Base-by-base conservation (phyloP, 2,113 vertebrate genomes). In the Phylloscopus trochiloides region DNA sequence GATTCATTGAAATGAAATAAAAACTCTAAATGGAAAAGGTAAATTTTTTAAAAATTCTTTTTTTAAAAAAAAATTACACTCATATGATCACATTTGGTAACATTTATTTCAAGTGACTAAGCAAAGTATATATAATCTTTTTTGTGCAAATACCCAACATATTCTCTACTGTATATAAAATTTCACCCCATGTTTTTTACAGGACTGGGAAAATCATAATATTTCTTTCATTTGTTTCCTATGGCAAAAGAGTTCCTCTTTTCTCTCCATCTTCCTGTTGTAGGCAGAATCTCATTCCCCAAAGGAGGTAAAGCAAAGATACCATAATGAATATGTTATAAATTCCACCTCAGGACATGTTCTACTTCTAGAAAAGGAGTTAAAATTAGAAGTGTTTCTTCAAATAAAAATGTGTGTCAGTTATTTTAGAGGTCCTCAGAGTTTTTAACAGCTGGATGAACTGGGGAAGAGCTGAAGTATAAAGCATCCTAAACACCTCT, bases 331-430 rank as follows among this genome's bases (percentile, higher is more conserved):
- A 90, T 91, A 75, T 66, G 77, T 73, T 95, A 90, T 32, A 88
- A 91, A 91, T 95, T 94, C 24, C 34, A 95, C 87, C 93, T 86
- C 51, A 90, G 93, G 92, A 82, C 43, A 88, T 63, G 40, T 77
- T 96, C 71, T 43, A 77, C 51, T 96, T 92, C 75, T 51, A 59
- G 78, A 70, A 91, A 94, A 88, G 8, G 31, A 88, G 43, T 58
- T 93, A 88, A 83, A 93, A 88, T 92, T 61, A 74, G 82, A 91
- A 92, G 15, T 24, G 31, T 77, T 93, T 85, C 65, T 93, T 91
- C 71, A 68, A 95, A 92, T 93, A 86, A 70, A 91, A 76, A 52
- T 52, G 26, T 10, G 1, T 70, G 75, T 58, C 34, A 58, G 63
- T 88, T 93, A 50, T 76, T 92, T 96, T 48, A 88, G 77, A 85